A percentile compares a stretch with the other conserved stretches of the same genome.
Conservation (phyloP, 2,888 invertebrate species). For the Reticulitermes lucifugus region DNA sequence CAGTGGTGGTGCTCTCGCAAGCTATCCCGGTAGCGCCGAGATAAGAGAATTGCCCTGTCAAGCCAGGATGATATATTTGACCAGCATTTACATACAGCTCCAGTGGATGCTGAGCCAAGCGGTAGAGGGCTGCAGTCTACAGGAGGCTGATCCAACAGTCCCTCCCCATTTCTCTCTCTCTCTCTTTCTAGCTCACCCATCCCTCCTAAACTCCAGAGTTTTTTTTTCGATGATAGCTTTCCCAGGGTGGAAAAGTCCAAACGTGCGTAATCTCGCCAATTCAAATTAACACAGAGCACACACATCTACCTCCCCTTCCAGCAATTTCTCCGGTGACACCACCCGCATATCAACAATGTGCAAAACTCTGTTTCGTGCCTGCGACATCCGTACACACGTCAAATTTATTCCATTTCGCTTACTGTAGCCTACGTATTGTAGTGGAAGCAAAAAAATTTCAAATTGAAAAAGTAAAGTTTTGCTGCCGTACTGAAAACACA, state of each 20-base stretch:
- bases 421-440: neutral
- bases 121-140: conserved; percentile 25
- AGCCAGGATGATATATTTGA: conserved; percentile 85
- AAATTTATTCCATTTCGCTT: conserved; percentile 8
- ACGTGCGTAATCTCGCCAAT: conserved; percentile 70
- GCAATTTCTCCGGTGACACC: conserved; percentile 7
- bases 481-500: neutral
- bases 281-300: conserved; percentile 68
- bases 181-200: conserved; percentile 23
- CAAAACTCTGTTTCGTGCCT: conserved; percentile 33
- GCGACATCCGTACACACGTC: conserved; percentile 8
- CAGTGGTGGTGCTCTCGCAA: conserved; percentile 25
- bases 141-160: conserved; percentile 33
- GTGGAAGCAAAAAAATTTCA: neutral
- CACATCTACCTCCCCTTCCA: neutral
- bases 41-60: conserved; percentile 55
- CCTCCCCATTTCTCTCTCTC: conserved; percentile 33
- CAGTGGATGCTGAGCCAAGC: conserved; percentile 44
- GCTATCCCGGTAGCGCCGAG: conserved; percentile 48
- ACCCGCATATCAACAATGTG: conserved; percentile 40
- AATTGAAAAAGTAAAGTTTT: neutral
- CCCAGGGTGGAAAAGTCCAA: conserved; percentile 46
- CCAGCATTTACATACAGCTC: conserved; percentile 83
- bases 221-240: conserved; percentile 43
- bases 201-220: conserved; percentile 6